phyloP scores from a whole-genome alignment of 2,113 vertebrate species.

The Trichomycterus rosablanca region DNA sequence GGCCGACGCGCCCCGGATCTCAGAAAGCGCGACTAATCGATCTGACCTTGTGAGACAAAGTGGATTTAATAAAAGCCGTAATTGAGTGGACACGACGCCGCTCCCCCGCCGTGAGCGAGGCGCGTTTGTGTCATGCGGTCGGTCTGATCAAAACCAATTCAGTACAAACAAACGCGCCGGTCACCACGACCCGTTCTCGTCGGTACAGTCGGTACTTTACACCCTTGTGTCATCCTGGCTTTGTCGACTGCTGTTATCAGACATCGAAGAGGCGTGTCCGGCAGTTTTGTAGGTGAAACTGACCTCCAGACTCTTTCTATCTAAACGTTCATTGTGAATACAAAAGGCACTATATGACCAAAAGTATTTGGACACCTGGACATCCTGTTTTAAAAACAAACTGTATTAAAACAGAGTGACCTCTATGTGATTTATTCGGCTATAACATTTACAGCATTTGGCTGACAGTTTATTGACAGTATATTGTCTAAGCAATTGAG shows the following conservation, averaged over 20 bases:
- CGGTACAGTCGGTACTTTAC: not conserved
- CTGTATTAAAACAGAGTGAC: too few relatives aligned
- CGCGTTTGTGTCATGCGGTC: constrained; percentile 11
- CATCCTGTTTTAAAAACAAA: too few relatives aligned
- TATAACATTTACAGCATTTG: too few relatives aligned
- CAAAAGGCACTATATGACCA: too few relatives aligned
- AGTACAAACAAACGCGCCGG: too few relatives aligned
- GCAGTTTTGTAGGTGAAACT: not conserved
- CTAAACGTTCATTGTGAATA: too few relatives aligned
- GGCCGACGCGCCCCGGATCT: constrained; percentile 6
- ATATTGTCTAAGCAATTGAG: too few relatives aligned
- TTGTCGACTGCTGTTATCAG: not conserved
- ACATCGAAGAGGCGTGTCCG: constrained; percentile 3
- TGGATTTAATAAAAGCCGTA: constrained; percentile 41
- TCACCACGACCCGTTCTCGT: too few relatives aligned
- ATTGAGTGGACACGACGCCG: constrained; percentile 38
- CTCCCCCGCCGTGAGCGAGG: not conserved
- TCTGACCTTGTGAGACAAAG: constrained; percentile 41
- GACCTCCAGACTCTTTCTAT: too few relatives aligned
- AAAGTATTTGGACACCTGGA: too few relatives aligned
- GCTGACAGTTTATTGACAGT: too few relatives aligned
- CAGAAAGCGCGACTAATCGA: constrained; percentile 30
- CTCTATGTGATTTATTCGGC: too few relatives aligned
- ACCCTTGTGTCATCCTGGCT: not conserved
- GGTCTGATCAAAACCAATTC: constrained; percentile 21